Evolutionary conservation across 2,113 vertebrate species (phyloP).

Genomic region (Redunca redunca): DNA sequence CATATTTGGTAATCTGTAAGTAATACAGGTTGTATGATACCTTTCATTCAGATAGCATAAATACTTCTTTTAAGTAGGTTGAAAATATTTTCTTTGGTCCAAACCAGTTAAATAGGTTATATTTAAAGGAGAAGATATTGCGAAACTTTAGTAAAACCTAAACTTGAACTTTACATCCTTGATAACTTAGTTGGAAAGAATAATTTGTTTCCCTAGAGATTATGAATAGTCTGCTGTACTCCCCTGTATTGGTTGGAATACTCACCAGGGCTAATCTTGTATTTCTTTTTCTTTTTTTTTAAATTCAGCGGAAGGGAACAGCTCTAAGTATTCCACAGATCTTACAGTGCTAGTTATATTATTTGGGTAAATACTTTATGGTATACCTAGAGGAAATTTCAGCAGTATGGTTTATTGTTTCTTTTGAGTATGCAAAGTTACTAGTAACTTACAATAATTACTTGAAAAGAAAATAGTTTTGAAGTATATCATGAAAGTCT

Average conservation of each 20-base stretch:
- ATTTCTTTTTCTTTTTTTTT: not conserved
- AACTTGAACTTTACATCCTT: constrained; percentile 48
- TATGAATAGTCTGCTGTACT: not conserved
- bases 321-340: not conserved
- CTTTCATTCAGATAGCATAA: constrained; percentile 13
- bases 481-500: constrained; percentile 1
- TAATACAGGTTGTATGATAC: constrained; percentile 19
- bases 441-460: constrained; percentile 6
- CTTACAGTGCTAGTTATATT: not conserved
- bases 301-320: constrained; percentile 11
- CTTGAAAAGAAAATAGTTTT: constrained; percentile 1
- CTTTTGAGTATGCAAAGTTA: not conserved
- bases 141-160: not conserved
- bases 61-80: not conserved
- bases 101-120: not conserved
- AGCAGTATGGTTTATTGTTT: constrained; percentile 35
- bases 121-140: constrained; percentile 29
- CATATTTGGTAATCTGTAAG: constrained; percentile 22
- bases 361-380: constrained; percentile 41
- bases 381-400: not conserved
- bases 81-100: constrained; percentile 7
- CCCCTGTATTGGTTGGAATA: not conserved
- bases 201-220: not conserved
- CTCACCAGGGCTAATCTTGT: not conserved
- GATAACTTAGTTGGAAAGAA: constrained; percentile 19